phyloP scores from a whole-genome alignment of 2,888 invertebrate genomes.

The Bursaphelenchus okinawaensis region DNA sequence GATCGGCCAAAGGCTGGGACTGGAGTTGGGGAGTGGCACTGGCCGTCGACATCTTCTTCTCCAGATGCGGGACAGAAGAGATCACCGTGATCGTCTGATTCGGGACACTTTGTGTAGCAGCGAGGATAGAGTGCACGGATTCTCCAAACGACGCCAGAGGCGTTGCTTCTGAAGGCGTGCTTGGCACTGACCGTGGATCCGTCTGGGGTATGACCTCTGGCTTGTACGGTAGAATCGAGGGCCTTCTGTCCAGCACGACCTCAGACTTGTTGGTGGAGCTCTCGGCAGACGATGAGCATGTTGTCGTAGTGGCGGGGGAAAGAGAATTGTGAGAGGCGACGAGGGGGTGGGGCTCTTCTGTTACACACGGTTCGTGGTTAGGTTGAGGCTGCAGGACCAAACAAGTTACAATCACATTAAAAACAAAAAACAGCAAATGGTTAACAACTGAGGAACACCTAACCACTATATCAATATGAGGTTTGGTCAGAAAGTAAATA shows the following conservation, averaged over 20 bases:
- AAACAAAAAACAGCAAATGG: conserved; percentile 9
- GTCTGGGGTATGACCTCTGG: not conserved
- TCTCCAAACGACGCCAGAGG: not conserved
- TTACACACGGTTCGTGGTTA: not conserved
- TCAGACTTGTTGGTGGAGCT: conserved; percentile 10
- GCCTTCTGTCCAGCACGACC: not conserved
- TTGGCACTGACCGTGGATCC: not conserved
- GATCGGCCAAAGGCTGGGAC: conserved; percentile 5
- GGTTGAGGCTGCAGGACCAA: conserved; percentile 3
- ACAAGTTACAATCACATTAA: conserved; percentile 2
- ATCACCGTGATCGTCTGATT: conserved; percentile 8
- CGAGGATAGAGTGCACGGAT: conserved; percentile 8
- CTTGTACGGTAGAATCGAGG: conserved; percentile 12
- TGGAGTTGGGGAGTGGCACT: conserved; percentile 8
- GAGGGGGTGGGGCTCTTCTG: not conserved
- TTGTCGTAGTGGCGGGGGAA: conserved; percentile 11
- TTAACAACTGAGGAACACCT: not conserved
- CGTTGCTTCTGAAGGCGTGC: not conserved
- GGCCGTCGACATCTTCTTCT: conserved; percentile 11
- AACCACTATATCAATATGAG: not conserved
- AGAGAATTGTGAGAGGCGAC: conserved; percentile 3
- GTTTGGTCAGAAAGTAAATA: conserved; percentile 4
- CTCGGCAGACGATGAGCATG: conserved; percentile 15
- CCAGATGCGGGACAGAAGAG: not conserved
- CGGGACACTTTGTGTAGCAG: conserved; percentile 9